Evolutionary conservation across 2,888 invertebrate genomes (phyloP), one percentile per base, ranked within the genome.

Genomic region (Drosophila paucipuncta): DNA sequence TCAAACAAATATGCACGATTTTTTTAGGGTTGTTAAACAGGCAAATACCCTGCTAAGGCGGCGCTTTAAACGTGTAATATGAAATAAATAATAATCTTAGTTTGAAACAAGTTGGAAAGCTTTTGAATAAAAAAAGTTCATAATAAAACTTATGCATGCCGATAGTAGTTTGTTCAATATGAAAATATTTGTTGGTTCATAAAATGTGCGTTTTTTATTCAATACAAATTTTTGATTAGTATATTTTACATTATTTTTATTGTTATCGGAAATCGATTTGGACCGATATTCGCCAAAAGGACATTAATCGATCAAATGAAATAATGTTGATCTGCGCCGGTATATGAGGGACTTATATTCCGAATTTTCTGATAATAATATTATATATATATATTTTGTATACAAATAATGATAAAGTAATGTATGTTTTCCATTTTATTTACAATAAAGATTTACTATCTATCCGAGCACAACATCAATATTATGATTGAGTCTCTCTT

Each of bases 21-120:
- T 18, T 39, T 31, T 7, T n/a, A 25, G 28, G 6, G 10, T 3
- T 39, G 11, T 31, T 25, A 9, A 43, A 41, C 66, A 41, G 0
- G 18, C 52, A 57, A 31, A 77, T 72, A 60, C 66, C 50, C 72
- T 71, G 22, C 1, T 35, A 52, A 41, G 22, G 9, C 22, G 3
- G 16, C 10, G 7, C n/a, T 13, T 9, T 5, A n/a, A 41, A 16
- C 0, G 11, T 7, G 2, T 22, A 41, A 7, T 22, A 9, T 39
- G 9, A 57, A 16, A 39, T 39, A 13, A 55, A 28, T n/a, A 28
- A 57, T 11, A n/a, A n/a, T 25, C 25, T 10, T 25, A 1, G 6
- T 13, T 47, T 13, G 13, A 4, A 16, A 16, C 22, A 22, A 47
- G 22, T 47, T 47, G 4, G 9, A 47, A 25, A 25, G 16, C 16